Evolutionary conservation across 2,888 invertebrate species (phyloP), one percentile per base, ranked within the genome.

Genomic region (Chironomus riparius): DNA sequence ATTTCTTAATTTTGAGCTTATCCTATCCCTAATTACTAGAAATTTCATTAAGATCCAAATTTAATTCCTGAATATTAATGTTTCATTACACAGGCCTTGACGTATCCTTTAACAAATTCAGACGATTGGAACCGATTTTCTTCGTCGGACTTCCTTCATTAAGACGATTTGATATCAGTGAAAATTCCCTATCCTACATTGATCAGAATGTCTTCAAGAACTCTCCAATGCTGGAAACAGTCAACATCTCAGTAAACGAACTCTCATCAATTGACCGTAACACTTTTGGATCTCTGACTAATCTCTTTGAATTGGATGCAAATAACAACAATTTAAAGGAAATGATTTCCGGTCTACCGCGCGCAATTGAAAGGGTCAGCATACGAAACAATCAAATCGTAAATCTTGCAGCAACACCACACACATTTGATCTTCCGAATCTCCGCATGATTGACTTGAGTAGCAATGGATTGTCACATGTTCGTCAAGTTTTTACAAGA

Each of bases 171-270:
- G 93, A 94, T 84, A 83, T 94, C 21, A 92, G 92, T 80, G 87
- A 88, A 76, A 95, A 95, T 80, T 87, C 89, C 28, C 82, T 95
- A 38, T 86, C 85, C 2, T 85, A 89, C 15, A 85, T 94, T 71
- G 91, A 93, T 79, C 90, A 92, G 0, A 89, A 90, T 56, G 87
- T 91, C 0, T 93, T 94, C 80, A 83, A 91, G 73, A 88, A 89
- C 78, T 90, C 90, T 0, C 88, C 91, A 0, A 86, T 90, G 73
- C 82, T 95, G 76, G 94, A 94, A 82, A 90, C 91, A 77, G 85
- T 94, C 2, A 94, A 95, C 82, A 86, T 95, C 73, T 93, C 94
- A 0, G 86, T 88, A 15, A 95, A 95, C 81, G 87, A 88, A 15
- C 82, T 95, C 22, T 86, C 88, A 7, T 86, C 87, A 0, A 82